Conservation (phyloP, 1,140 invertebrate species). For the Scylla paramamosain region DNA sequence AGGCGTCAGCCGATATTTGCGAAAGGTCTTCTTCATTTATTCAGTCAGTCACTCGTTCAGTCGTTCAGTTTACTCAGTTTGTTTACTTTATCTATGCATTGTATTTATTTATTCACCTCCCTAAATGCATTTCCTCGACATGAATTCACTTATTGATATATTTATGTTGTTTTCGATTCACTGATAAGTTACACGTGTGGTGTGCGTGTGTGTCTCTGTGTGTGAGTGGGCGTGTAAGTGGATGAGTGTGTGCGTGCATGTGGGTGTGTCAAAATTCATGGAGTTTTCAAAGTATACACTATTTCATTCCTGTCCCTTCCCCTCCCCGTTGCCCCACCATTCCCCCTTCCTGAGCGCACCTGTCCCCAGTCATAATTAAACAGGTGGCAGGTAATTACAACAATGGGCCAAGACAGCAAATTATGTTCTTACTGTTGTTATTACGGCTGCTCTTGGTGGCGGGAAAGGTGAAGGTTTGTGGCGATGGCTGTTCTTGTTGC, state of each 20-base stretch:
- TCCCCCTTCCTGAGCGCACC: background rate
- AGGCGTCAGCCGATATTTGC: no score
- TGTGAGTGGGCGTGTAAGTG: background rate
- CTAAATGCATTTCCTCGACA: no score
- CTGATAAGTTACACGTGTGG: no score
- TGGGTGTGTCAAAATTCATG: no score
- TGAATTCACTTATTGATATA: no score
- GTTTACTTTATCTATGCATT: background rate
- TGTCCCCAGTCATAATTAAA: background rate
- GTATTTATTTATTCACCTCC: background rate
- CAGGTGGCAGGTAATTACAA: conserved; percentile 21
- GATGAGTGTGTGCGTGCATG: background rate
- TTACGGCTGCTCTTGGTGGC: background rate
- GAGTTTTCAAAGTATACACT: no score
- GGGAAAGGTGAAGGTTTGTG: background rate
- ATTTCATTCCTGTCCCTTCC: no score
- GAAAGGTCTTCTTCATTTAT: no score
- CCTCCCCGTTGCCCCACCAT: background rate
- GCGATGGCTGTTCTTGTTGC: background rate
- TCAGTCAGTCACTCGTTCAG: no score
- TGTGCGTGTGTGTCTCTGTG: no score
- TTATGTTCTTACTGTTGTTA: conserved; percentile 23
- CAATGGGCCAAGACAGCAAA: background rate
- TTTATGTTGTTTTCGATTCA: no score
- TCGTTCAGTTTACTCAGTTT: no score